phyloP scores from a whole-genome alignment of 2,797 vertebrate species.

The Hephaestus fuliginosus region DNA sequence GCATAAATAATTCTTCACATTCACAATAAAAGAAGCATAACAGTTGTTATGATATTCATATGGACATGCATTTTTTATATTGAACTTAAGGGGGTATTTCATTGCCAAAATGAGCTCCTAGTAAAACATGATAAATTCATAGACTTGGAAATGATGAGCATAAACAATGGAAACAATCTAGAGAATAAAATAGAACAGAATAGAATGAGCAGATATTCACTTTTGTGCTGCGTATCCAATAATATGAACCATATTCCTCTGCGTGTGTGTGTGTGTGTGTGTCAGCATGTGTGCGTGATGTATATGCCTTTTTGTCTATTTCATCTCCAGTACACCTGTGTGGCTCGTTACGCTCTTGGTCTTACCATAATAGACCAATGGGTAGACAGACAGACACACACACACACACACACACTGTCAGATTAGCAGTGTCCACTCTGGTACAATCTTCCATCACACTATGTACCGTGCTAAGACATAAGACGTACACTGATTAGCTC shows the following conservation, averaged over 20 bases:
- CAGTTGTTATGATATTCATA: slow-evolving; percentile 40
- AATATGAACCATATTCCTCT: background rate
- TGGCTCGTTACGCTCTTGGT: slow-evolving; percentile 20
- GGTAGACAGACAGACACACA: slow-evolving; percentile 11
- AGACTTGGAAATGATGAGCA: slow-evolving; percentile 37
- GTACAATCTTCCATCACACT: slow-evolving; percentile 50
- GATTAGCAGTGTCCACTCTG: slow-evolving; percentile 57
- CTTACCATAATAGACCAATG: slow-evolving; percentile 27
- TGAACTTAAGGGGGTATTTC: slow-evolving; percentile 42
- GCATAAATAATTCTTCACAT: slow-evolving; percentile 24
- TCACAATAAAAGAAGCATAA: slow-evolving; percentile 36
- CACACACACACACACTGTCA: slow-evolving; percentile 31
- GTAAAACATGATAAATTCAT: slow-evolving; percentile 59
- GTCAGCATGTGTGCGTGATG: background rate
- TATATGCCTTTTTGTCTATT: background rate
- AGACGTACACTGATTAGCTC: slow-evolving; percentile 67
- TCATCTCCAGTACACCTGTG: slow-evolving; percentile 22
- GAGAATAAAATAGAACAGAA: slow-evolving; percentile 26
- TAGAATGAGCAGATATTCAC: background rate
- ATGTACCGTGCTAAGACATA: slow-evolving; percentile 55
- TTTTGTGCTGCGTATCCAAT: slow-evolving; percentile 1
- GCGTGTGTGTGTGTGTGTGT: background rate
- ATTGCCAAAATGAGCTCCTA: slow-evolving; percentile 47
- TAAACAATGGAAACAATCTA: slow-evolving; percentile 40
- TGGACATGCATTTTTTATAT: slow-evolving; percentile 50